Percentiles rank a stretch among this genome's conserved stretches.
phyloP scores from a whole-genome alignment of 2,888 invertebrate genomes.

The Drepana falcataria region DNA sequence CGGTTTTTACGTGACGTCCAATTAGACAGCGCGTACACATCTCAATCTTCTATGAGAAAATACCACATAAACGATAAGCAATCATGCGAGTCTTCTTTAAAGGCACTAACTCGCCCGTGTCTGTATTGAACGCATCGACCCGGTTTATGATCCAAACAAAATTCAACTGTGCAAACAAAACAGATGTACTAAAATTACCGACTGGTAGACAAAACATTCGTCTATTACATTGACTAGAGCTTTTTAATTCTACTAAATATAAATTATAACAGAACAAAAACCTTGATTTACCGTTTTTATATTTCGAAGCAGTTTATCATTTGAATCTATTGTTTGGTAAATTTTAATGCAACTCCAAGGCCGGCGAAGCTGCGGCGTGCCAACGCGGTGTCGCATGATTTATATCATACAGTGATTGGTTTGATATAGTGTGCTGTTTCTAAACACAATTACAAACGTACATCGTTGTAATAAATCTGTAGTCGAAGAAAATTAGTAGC shows the following conservation, averaged over 20 bases:
- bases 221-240: slow-evolving; percentile 22
- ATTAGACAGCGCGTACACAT: slow-evolving; percentile 32
- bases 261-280: slow-evolving; percentile 7
- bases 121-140: not conserved
- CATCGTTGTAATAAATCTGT: slow-evolving; percentile 36
- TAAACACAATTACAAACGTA: slow-evolving; percentile 25
- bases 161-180: slow-evolving; percentile 38
- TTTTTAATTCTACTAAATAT: slow-evolving; percentile 16
- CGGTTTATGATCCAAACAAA: slow-evolving; percentile 3
- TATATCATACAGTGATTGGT: slow-evolving; percentile 16
- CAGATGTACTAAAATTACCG: slow-evolving; percentile 23
- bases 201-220: slow-evolving; percentile 40
- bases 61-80: slow-evolving; percentile 2
- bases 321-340: slow-evolving; percentile 39
- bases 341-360: slow-evolving; percentile 49
- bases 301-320: slow-evolving; percentile 33
- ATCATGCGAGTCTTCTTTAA: slow-evolving; percentile 1
- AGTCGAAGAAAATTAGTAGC: slow-evolving; percentile 34
- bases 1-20: slow-evolving; percentile 27
- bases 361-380: slow-evolving; percentile 34
- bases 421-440: slow-evolving; percentile 13
- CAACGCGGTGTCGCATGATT: slow-evolving; percentile 48
- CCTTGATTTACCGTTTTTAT: slow-evolving; percentile 12
- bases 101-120: not conserved
- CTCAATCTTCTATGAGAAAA: slow-evolving; percentile 26